Base-by-base conservation (phyloP, 2,888 invertebrate genomes). In the Melipona bicolor region DNA sequence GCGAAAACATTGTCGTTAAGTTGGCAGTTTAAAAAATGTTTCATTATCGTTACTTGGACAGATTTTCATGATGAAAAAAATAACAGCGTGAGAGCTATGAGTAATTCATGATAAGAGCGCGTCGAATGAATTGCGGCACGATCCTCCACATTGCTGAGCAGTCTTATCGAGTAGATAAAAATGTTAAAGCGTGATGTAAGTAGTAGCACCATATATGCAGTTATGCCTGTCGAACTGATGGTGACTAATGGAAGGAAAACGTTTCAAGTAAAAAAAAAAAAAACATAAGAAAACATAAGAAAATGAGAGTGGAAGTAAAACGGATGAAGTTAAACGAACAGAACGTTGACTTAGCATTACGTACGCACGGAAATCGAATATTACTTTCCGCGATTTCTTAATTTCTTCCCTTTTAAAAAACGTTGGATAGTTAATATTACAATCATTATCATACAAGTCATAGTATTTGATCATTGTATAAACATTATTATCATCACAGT, bases 401-500 rank as follows among this genome's bases (percentile, higher is more conserved):
- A 81, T 76, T 76, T 79, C 77, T 69, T 89, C 78, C 81, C 71
- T 74, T 81, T 91, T 92, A 91, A 85, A 92, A 94, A 92, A 91
- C 86, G 81, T 91, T 69, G 88, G 87, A 89, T 91, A 88, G 91
- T 91, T 91, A 92, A 91, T 90, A 91, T 91, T 90, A 90, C 90
- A 90, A 90, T 92, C 90, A 90, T 91, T 92, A 93, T 92, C 89
- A 91, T 93, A 92, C 92, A 92, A 92, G 88, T 93, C 90, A 90
- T 91, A 93, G 87, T 91, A 92, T 92, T 92, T 94, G 91, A 92
- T 93, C 93, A 89, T 92, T 91, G 93, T 94, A 94, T 93, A 94
- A 94, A 94, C 94, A 94, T 94, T 94, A 94, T 94, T 94, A 94
- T 94, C 94, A 94, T 94, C 94, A 94, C 94, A 94, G 94, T 94